Evolutionary conservation across 2,113 vertebrate species (phyloP).

Genomic region (Hystrix brachyura): DNA sequence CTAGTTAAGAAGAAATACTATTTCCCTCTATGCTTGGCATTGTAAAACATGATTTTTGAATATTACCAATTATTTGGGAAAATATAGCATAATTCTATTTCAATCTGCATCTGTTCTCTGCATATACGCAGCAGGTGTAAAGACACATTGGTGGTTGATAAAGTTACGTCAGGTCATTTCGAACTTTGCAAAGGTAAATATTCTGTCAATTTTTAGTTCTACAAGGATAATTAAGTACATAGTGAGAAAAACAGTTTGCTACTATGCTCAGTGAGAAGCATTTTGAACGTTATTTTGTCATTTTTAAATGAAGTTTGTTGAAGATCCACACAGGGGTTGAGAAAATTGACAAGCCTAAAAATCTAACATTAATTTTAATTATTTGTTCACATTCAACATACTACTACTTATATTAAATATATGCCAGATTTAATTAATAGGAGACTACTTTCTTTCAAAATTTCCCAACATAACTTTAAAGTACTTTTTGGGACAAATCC

Average conservation of each 20-base stretch:
- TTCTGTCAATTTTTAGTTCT: not conserved
- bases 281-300: not conserved
- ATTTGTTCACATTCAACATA: not conserved
- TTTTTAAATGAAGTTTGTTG: constrained; percentile 34
- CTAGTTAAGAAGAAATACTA: constrained; percentile 40
- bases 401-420: not conserved
- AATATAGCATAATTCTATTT: constrained; percentile 44
- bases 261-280: constrained; percentile 19
- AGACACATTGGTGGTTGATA: constrained; percentile 17
- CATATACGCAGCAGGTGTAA: not conserved
- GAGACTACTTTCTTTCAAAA: not conserved
- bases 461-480: constrained; percentile 44
- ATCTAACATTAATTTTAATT: constrained; percentile 29
- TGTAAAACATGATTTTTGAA: constrained; percentile 28
- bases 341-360: not conserved
- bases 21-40: not conserved
- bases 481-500: not conserved
- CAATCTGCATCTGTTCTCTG: constrained; percentile 44
- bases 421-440: not conserved
- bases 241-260: constrained; percentile 45
- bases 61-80: constrained; percentile 60
- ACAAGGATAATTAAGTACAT: not conserved
- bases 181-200: constrained; percentile 69
- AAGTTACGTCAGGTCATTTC: constrained; percentile 64
- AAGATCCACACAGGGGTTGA: not conserved